Conservation (phyloP, 2,888 invertebrate genomes). For the Lumbricus terrestris region DNA sequence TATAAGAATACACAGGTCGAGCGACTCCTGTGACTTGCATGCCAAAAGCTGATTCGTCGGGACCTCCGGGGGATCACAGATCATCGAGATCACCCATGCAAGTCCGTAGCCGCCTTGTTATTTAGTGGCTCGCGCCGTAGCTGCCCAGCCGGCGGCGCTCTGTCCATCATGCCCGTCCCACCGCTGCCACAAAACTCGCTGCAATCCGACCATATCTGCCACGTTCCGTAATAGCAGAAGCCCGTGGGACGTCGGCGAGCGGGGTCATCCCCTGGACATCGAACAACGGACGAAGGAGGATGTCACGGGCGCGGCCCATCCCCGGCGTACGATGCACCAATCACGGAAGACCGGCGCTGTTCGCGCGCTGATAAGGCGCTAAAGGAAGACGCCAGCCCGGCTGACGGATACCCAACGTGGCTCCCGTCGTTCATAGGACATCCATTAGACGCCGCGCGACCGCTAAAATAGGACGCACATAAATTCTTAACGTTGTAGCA, state of each 20-base stretch:
- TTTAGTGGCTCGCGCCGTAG: slow-evolving; percentile 11
- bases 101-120: slow-evolving; percentile 17
- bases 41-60: slow-evolving; percentile 12
- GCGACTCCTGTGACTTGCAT: slow-evolving; percentile 17
- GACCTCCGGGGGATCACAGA: slow-evolving; percentile 14
- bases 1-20: slow-evolving; percentile 3
- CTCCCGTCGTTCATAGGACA: slow-evolving; percentile 19
- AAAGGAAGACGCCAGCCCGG: slow-evolving; percentile 5
- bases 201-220: slow-evolving; percentile 17
- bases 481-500: slow-evolving; percentile 18
- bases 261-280: slow-evolving; percentile 14
- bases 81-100: slow-evolving; percentile 15
- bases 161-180: slow-evolving; percentile 18
- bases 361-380: slow-evolving; percentile 8
- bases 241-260: slow-evolving; percentile 11
- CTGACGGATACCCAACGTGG: slow-evolving; percentile 8
- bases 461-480: slow-evolving; percentile 21
- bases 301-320: slow-evolving; percentile 15
- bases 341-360: slow-evolving; percentile 10
- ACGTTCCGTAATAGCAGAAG: slow-evolving; percentile 12
- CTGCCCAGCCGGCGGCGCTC: neutral
- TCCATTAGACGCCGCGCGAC: slow-evolving; percentile 19
- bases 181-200: slow-evolving; percentile 18
- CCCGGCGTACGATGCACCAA: slow-evolving; percentile 18
- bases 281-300: neutral